Percentiles rank a stretch among this genome's conserved stretches.
Conservation (phyloP, 2,797 vertebrate genomes). For the Sandelia bainsii region DNA sequence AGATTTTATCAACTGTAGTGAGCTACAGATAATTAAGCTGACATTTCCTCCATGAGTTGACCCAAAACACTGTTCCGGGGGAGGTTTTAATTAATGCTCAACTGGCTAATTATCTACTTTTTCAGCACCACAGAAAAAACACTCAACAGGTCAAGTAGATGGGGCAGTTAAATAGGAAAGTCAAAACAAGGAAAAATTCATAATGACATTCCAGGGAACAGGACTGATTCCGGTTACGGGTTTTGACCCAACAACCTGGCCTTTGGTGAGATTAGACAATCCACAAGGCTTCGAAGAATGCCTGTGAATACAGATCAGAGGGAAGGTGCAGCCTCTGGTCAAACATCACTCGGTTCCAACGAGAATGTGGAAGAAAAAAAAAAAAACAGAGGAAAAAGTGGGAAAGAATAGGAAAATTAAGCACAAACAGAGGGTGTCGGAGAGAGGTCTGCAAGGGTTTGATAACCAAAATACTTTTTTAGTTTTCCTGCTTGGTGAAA, state of each 20-base stretch:
- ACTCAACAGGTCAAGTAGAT: slow-evolving; percentile 6
- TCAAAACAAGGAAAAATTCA: slow-evolving; percentile 17
- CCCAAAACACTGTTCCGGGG: no score
- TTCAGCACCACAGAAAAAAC: no score
- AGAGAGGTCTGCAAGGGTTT: slow-evolving; percentile 52
- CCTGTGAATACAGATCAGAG: slow-evolving; percentile 39
- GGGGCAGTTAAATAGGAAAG: slow-evolving; percentile 5
- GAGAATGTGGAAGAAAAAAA: slow-evolving; percentile 36
- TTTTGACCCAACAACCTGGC: slow-evolving; percentile 33
- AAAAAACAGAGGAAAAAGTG: slow-evolving; percentile 6
- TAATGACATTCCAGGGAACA: slow-evolving; percentile 31
- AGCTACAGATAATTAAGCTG: no score
- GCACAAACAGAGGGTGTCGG: slow-evolving; percentile 46
- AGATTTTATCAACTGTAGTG: no score
- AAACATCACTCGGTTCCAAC: slow-evolving; percentile 17
- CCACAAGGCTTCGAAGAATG: slow-evolving; percentile 15
- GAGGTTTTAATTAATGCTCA: neutral
- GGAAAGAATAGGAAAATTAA: slow-evolving; percentile 47
- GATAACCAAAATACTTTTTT: slow-evolving; percentile 68
- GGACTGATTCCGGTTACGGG: slow-evolving; percentile 13
- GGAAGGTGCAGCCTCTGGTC: slow-evolving; percentile 26
- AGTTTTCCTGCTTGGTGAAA: slow-evolving; percentile 78
- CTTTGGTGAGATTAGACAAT: slow-evolving; percentile 22
- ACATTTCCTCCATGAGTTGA: no score
- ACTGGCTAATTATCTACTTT: no score